phyloP scores from a whole-genome alignment of 2,888 invertebrate species.

The Temnothorax ravouxi region DNA sequence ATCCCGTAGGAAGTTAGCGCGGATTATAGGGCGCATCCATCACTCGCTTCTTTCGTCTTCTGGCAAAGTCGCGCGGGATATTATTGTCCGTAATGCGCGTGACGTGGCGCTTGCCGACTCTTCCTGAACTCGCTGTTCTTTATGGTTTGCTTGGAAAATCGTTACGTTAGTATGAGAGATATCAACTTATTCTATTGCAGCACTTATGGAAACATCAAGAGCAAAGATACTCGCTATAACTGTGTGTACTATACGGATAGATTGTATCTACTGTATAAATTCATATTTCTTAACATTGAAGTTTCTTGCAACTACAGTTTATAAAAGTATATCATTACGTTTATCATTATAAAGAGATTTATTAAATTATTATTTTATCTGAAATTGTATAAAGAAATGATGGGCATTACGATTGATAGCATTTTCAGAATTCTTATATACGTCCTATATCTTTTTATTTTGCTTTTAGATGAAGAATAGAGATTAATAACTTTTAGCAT shows the following conservation, averaged over 20 bases:
- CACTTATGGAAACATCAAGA: conserved; percentile 10
- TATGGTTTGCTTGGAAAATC: conserved; percentile 22
- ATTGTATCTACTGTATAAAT: conserved; percentile 13
- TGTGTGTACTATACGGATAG: not conserved
- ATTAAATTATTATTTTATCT: not conserved
- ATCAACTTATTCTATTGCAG: conserved; percentile 27
- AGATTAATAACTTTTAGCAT: not conserved
- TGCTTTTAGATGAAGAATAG: not conserved
- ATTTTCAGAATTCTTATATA: not conserved
- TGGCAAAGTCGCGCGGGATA: conserved; percentile 46
- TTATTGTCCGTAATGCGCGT: conserved; percentile 55
- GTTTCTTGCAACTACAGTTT: not conserved
- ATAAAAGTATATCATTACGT: not conserved
- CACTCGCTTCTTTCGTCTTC: conserved; percentile 82
- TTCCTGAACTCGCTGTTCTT: conserved; percentile 31
- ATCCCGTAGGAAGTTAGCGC: conserved; percentile 85
- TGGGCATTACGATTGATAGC: not conserved
- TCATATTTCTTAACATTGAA: conserved; percentile 9
- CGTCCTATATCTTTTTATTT: not conserved
- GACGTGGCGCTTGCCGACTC: conserved; percentile 37
- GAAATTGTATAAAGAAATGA: not conserved
- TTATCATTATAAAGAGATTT: not conserved
- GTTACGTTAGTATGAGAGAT: conserved; percentile 9
- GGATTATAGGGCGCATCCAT: conserved; percentile 86
- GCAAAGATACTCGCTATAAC: conserved; percentile 1